A percentile compares a stretch with the other conserved stretches of the same genome.
Conservation (phyloP, 2,113 vertebrate species). For the Gopherus evgoodei region DNA sequence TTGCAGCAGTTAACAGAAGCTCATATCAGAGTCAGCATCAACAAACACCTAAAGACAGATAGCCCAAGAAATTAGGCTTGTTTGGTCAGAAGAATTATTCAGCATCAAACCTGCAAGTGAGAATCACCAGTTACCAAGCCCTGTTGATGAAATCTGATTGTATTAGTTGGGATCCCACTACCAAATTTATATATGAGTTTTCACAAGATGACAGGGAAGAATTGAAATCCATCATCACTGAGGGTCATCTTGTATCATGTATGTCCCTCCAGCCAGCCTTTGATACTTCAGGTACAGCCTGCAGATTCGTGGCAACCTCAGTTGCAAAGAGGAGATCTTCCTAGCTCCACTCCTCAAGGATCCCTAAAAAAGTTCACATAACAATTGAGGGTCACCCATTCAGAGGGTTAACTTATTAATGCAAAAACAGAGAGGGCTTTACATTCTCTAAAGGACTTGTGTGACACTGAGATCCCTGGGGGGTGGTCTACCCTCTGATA, state of each 20-base stretch:
- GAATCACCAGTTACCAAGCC: background rate
- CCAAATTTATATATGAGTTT: background rate
- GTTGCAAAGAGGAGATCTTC: no score
- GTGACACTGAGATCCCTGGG: no score
- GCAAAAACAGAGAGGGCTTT: no score
- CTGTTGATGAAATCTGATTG: background rate
- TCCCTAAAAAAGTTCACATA: no score
- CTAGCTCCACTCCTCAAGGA: no score
- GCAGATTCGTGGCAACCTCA: background rate
- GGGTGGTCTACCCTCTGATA: no score
- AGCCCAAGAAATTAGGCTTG: background rate
- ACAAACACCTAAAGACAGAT: background rate
- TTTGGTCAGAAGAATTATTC: background rate
- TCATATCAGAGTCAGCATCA: background rate
- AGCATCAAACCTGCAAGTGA: background rate
- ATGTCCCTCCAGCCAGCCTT: background rate
- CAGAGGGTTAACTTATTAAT: no score
- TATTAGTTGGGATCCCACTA: background rate
- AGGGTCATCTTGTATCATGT: background rate
- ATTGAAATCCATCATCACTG: background rate
- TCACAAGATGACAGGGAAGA: background rate
- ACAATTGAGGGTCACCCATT: no score
- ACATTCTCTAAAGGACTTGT: no score
- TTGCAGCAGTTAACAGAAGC: no score
- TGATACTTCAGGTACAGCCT: background rate